Conservation (phyloP, 2,113 vertebrate species). For the Leptobrachium ailaonicum region DNA sequence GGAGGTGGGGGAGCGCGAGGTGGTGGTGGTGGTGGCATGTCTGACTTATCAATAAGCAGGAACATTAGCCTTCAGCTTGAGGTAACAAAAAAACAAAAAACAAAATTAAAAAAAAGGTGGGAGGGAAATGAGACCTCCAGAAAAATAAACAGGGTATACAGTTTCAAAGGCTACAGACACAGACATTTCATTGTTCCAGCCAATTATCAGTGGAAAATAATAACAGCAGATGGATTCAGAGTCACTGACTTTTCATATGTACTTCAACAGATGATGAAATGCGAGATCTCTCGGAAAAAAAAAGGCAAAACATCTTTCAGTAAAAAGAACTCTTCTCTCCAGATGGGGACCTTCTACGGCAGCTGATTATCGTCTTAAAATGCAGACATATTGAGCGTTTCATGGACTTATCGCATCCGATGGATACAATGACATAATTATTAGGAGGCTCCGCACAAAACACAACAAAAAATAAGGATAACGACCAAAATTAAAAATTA, state of each 20-base stretch:
- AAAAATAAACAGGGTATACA: slow-evolving; percentile 86
- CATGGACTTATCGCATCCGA: slow-evolving; percentile 71
- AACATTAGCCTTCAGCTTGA: slow-evolving; percentile 64
- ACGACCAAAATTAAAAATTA: slow-evolving; percentile 47
- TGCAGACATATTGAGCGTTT: slow-evolving; percentile 77
- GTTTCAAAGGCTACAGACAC: slow-evolving; percentile 97
- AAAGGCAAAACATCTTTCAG: slow-evolving; percentile 78
- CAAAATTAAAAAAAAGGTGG: slow-evolving; percentile 40
- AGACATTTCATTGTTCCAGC: slow-evolving; percentile 98
- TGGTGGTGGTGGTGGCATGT: slow-evolving; percentile 18
- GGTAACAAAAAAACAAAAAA: slow-evolving; percentile 54
- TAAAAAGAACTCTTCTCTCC: slow-evolving; percentile 79
- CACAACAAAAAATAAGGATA: slow-evolving; percentile 2
- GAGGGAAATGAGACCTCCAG: slow-evolving; percentile 74
- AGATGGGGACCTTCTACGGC: slow-evolving; percentile 91
- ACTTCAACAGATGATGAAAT: slow-evolving; percentile 97
- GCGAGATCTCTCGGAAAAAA: slow-evolving; percentile 81
- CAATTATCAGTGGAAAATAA: slow-evolving; percentile 99
- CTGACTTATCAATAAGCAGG: slow-evolving; percentile 8
- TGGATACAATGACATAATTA: slow-evolving; percentile 72
- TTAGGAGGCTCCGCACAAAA: slow-evolving; percentile 58
- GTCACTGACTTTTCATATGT: slow-evolving; percentile 89
- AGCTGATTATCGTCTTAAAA: slow-evolving; percentile 79
- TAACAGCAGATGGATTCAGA: slow-evolving; percentile 99
- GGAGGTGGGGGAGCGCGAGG: too few relatives aligned